Percentiles rank a stretch among this genome's conserved stretches.
phyloP scores from a whole-genome alignment of 1,140 invertebrate species.

The Metopolophium dirhodum region DNA sequence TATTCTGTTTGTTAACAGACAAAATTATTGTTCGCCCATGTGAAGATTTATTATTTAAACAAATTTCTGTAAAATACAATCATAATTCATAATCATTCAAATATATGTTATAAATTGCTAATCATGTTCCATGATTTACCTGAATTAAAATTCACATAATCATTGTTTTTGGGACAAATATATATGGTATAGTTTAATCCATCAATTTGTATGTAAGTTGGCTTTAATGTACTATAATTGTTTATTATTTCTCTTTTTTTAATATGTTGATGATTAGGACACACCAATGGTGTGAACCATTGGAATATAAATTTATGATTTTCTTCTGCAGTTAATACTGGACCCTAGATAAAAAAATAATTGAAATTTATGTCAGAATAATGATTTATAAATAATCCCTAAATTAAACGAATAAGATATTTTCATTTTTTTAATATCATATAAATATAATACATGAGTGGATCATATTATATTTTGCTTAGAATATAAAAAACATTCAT shows the following conservation, averaged over 20 bases:
- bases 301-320: slow-evolving; percentile 21
- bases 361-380: not conserved
- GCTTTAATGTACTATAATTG: not conserved
- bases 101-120: not conserved
- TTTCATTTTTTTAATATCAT: not conserved
- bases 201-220: not conserved
- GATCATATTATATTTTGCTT: not conserved
- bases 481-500: not conserved
- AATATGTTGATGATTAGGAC: not conserved
- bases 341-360: slow-evolving; percentile 14
- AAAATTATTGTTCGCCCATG: not conserved
- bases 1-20: not conserved
- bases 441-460: not conserved
- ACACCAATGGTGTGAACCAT: slow-evolving; percentile 41
- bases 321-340: not conserved
- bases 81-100: not conserved
- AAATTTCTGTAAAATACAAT: not conserved
- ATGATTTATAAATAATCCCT: not conserved
- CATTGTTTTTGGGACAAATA: not conserved
- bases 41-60: not conserved
- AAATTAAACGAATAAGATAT: not conserved
- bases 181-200: not conserved
- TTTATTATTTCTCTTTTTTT: not conserved
- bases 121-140: slow-evolving; percentile 12
- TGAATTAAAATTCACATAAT: not conserved